These are phyloP conservation scores for Cyanistes caeruleus DNA, from an alignment of 2,113 vertebrate species.

Conservation along the genomic window DNA sequence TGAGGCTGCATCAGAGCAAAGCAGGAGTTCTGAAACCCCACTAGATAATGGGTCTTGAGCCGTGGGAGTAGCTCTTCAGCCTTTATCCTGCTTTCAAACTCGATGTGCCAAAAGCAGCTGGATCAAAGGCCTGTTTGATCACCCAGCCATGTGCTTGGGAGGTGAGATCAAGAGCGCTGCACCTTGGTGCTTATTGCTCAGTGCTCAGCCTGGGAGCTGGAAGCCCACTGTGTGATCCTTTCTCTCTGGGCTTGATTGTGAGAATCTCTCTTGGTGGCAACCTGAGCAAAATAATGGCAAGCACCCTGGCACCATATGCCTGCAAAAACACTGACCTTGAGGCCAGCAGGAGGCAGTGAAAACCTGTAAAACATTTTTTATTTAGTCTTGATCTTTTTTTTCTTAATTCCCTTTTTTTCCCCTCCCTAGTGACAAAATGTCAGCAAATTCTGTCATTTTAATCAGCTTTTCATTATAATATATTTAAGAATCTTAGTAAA, in stretches of 20 bases:
- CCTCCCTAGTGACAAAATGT: not conserved
- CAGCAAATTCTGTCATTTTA: constrained; percentile 41
- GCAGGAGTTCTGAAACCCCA: not conserved
- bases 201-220: not conserved
- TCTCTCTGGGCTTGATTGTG: not conserved
- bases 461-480: constrained; percentile 18
- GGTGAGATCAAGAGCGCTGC: not conserved
- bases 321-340: not conserved
- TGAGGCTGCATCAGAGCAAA: not conserved
- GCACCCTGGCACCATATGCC: not conserved
- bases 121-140: constrained; percentile 23
- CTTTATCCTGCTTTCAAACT: not conserved
- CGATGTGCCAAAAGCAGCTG: not conserved
- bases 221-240: not conserved
- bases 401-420: not conserved
- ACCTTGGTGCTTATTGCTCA: not conserved
- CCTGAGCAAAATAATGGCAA: not conserved
- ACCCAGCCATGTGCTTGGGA: not conserved
- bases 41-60: not conserved
- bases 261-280: not conserved
- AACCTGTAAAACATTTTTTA: constrained; percentile 24
- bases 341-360: constrained; percentile 25
- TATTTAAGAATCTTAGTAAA: constrained; percentile 58
- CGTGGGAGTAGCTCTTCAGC: not conserved
- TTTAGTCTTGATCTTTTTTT: not conserved